Percentiles rank a stretch among this genome's conserved stretches.
These are phyloP conservation scores for Rhea pennata DNA, from an alignment of 2,113 vertebrate species.

Conservation along the genomic window DNA sequence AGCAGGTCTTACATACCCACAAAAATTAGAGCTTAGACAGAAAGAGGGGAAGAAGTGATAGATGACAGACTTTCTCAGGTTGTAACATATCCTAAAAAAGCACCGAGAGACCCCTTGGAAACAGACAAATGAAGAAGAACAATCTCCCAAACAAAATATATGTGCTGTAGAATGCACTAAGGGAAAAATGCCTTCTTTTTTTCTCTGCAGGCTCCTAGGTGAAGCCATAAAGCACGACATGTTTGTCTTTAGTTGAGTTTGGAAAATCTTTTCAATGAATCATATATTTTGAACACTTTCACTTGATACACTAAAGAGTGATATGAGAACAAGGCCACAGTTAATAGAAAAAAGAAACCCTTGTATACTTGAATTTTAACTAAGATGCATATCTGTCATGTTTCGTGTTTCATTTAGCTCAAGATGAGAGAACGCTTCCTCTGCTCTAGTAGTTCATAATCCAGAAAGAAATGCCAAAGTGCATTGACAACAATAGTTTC, in stretches of 20 bases:
- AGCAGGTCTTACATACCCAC: neutral
- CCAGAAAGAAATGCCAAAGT: neutral
- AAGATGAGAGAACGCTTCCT: neutral
- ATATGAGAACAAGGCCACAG: neutral
- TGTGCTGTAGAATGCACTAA: neutral
- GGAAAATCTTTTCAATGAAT: neutral
- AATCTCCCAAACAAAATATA: neutral
- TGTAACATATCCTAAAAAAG: neutral
- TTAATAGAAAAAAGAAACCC: neutral
- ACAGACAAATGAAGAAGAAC: neutral
- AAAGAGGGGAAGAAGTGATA: fast-evolving
- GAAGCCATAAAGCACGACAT: neutral
- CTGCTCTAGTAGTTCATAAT: neutral
- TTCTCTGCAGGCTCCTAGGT: neutral
- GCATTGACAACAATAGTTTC: neutral
- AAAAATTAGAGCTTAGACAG: neutral
- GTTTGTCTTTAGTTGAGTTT: neutral
- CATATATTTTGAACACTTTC: neutral
- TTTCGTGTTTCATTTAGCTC: neutral
- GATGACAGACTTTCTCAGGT: neutral
- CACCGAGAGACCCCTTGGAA: neutral
- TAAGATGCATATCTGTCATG: neutral
- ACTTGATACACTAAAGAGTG: neutral
- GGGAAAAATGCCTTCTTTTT: neutral
- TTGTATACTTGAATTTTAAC: neutral